phyloP scores from a whole-genome alignment of 2,113 vertebrate species.

The Brachyhypopomus gauderio region DNA sequence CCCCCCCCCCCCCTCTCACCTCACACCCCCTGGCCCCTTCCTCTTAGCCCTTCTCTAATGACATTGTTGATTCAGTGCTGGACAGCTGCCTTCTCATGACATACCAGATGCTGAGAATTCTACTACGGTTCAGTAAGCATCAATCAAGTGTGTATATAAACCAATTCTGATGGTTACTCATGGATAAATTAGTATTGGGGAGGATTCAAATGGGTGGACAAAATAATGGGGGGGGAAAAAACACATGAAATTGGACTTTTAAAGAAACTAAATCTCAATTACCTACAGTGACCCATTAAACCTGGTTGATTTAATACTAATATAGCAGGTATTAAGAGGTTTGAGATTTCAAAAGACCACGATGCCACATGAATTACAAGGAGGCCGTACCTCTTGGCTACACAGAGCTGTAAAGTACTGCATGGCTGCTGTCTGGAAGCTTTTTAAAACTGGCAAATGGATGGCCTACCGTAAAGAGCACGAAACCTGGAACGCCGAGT shows the following conservation, averaged over 20 bases:
- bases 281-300: background rate
- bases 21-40: no score
- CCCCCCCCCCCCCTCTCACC: no score
- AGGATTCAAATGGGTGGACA: no score
- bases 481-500: no score
- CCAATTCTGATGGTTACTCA: no score
- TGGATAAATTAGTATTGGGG: no score
- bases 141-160: background rate
- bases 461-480: no score
- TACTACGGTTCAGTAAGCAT: background rate
- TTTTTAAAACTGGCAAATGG: background rate
- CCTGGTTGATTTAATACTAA: no score
- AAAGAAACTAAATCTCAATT: background rate
- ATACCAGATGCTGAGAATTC: background rate
- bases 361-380: no score
- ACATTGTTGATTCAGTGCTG: constrained; percentile 32
- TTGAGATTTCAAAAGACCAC: no score
- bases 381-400: background rate
- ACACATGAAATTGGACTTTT: background rate
- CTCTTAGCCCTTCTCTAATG: background rate
- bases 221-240: background rate
- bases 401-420: background rate
- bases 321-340: no score
- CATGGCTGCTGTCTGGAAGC: background rate
- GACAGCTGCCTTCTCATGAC: constrained; percentile 19